Evolutionary conservation across 2,888 invertebrate genomes (phyloP).

Genomic region (Drosophila rubida): DNA sequence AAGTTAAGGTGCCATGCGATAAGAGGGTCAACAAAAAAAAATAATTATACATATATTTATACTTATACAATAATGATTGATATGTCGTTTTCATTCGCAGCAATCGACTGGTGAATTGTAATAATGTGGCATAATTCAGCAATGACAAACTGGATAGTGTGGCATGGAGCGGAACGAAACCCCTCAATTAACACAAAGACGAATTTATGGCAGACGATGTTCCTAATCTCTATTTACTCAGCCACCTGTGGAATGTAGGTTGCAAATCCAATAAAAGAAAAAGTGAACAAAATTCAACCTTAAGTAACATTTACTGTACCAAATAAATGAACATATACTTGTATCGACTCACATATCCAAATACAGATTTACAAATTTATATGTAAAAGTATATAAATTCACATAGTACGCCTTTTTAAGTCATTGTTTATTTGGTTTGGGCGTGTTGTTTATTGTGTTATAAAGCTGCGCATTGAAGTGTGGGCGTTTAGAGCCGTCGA

Average conservation of each 20-base stretch:
- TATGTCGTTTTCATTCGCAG: conserved; percentile 58
- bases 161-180: background rate
- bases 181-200: conserved; percentile 5
- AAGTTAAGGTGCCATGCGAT: conserved; percentile 45
- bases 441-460: background rate
- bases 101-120: conserved; percentile 69
- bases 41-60: conserved; percentile 40
- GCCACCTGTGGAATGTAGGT: background rate
- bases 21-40: conserved; percentile 31
- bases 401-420: background rate
- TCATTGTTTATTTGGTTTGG: conserved; percentile 1
- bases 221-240: conserved; percentile 27
- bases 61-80: conserved; percentile 39
- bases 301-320: conserved; percentile 3
- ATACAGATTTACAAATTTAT: conserved; percentile 5
- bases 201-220: conserved; percentile 43
- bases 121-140: conserved; percentile 36
- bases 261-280: conserved; percentile 1
- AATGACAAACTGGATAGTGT: background rate
- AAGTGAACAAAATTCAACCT: conserved; percentile 1
- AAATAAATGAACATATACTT: background rate
- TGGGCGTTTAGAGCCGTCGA: background rate
- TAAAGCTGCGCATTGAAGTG: background rate
- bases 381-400: background rate
- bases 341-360: background rate